A percentile compares a stretch with the other conserved stretches of the same genome.
Evolutionary conservation across 1,140 invertebrate genomes (phyloP).

Genomic region (Apis mellifera): Amel_HAv3.1 CM009932.2:12024501-12025000

Average conservation of each 20-base stretch:
- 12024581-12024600: no score
- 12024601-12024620: not conserved
- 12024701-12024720: not conserved
- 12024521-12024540: not conserved
- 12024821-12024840: not conserved
- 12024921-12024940: constrained; percentile 20
- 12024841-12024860: constrained; percentile 45
- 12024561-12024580: no score
- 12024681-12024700: not conserved
- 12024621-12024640: not conserved
- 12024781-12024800: not conserved
- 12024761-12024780: not conserved
- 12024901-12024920: constrained; percentile 43
- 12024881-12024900: constrained; percentile 35
- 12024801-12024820: constrained; percentile 11
- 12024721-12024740: not conserved
- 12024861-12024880: constrained; percentile 30
- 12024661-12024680: not conserved
- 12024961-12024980: no score
- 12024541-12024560: not conserved
- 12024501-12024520: not conserved
- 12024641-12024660: not conserved
- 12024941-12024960: no score
- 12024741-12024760: not conserved
- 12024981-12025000: no score